Conservation (phyloP, 2,888 invertebrate species). For the Acronicta aceris region DNA sequence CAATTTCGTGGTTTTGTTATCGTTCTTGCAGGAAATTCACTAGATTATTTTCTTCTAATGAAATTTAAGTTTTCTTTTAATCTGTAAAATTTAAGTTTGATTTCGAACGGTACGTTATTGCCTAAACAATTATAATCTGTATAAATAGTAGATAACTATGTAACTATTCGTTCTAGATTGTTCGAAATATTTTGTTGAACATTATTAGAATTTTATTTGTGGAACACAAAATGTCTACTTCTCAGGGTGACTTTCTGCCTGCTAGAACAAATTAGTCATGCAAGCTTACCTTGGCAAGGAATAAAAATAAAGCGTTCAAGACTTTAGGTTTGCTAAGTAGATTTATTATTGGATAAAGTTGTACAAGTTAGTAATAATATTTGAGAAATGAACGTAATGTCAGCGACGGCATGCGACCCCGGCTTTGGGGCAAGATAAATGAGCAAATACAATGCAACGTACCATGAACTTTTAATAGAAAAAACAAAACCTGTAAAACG, state of each 20-base stretch:
- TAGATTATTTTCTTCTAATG: conserved; percentile 76
- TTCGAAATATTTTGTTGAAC: conserved; percentile 6
- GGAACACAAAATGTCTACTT: conserved; percentile 15
- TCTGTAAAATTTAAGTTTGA: conserved; percentile 26
- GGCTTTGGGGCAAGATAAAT: conserved; percentile 79
- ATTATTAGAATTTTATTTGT: conserved; percentile 15
- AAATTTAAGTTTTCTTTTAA: conserved; percentile 56
- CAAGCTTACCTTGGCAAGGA: conserved; percentile 55
- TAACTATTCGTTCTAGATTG: neutral
- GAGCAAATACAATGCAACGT: conserved; percentile 75
- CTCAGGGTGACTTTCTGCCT: conserved; percentile 37
- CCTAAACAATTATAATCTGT: neutral
- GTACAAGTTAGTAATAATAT: conserved; percentile 79
- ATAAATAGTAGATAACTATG: neutral
- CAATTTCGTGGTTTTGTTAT: conserved; percentile 89
- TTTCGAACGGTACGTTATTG: neutral
- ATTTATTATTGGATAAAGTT: conserved; percentile 77
- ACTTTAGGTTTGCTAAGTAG: conserved; percentile 63
- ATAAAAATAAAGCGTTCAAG: conserved; percentile 58
- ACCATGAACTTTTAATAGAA: conserved; percentile 41
- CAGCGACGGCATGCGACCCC: conserved; percentile 78
- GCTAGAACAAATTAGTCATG: conserved; percentile 59
- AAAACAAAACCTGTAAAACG: conserved; percentile 18
- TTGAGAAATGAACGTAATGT: conserved; percentile 84
- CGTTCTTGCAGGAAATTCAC: conserved; percentile 80